Evolutionary conservation across 2,113 vertebrate genomes (phyloP), one percentile per base, ranked within the genome.

Genomic region (Caretta caretta): DNA sequence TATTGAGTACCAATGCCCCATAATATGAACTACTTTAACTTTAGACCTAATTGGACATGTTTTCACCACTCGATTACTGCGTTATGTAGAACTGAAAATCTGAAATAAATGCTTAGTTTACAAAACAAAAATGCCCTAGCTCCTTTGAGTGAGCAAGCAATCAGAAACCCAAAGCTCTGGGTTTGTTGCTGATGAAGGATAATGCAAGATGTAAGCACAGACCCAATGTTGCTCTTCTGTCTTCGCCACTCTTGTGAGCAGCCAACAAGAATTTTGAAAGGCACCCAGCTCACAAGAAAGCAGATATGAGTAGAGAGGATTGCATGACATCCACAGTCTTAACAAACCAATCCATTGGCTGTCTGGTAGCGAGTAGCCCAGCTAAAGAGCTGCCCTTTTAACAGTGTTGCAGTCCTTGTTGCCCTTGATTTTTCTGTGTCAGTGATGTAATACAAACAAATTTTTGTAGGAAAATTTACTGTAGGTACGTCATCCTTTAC

Each of bases 381-480:
- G 92, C 90, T 92, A 90, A 72, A 72, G 8, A 38, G 65, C 65
- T 38, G 65, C 65, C 35, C 35, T 75, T 93, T 87, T 92, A 84
- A 48, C 76, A 48, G 48, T 56, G 69, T 48, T 97, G 80, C 84
- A 92, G 69, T 56, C 95, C 94, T 97, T 94, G 90, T 94, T 96
- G 93, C 95, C 93, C 80, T 81, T 31, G 1, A 9, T 90, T 90
- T 80, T 90, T 94, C 10, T 0, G 88, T 88, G 94, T 86, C 35
- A 17, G 78, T 50, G 94, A 95, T 94, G 8, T 48, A 94, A 95
- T 42, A 48, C 53, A 88, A 95, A 92, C 92, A 95, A 94, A 95
- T 95, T 89, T 82, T 69, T 69, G 35, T 90, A 96, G 94, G 94
- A 95, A 97, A 97, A 94, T 89, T 95, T 46, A 42, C 94, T 94